A percentile compares a stretch with the other conserved stretches of the same genome.
These are phyloP conservation scores for Lochmaea capreae DNA, from an alignment of 2,888 invertebrate species.

Conservation along the genomic window DNA sequence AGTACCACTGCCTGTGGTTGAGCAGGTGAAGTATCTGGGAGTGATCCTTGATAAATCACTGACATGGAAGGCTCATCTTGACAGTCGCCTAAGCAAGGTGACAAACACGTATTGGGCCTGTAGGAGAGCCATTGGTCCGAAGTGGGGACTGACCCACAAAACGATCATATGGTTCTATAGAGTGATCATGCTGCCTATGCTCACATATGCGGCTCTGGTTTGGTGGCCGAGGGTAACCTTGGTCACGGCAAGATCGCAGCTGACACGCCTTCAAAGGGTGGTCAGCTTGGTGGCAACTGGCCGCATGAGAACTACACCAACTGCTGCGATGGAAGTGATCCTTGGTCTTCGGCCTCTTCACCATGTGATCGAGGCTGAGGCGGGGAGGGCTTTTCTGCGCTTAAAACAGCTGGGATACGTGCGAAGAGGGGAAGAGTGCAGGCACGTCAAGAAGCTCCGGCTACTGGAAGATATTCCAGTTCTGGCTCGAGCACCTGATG, in stretches of 20 bases:
- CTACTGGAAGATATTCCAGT: not conserved
- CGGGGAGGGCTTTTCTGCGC: not conserved
- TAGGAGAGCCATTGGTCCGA: no score
- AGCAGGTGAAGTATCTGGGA: no score
- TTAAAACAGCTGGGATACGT: not conserved
- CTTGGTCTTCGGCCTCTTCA: slow-evolving; percentile 10
- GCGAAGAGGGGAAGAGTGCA: not conserved
- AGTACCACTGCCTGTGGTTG: no score
- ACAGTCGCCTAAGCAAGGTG: no score
- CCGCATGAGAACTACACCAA: slow-evolving; percentile 12
- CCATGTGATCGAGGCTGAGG: not conserved
- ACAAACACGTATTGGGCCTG: no score
- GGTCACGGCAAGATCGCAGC: not conserved
- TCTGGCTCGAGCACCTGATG: no score
- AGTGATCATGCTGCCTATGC: no score
- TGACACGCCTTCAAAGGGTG: not conserved
- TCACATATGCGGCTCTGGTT: not conserved
- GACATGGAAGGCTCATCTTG: no score
- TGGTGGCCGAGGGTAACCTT: no score
- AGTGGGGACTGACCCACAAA: no score
- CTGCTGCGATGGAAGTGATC: slow-evolving; percentile 1
- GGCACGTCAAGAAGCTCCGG: not conserved
- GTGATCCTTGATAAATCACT: no score
- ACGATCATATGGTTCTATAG: no score
- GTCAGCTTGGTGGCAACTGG: not conserved